Conservation (phyloP, 2,888 invertebrate species). For the Salticus scenicus region DNA sequence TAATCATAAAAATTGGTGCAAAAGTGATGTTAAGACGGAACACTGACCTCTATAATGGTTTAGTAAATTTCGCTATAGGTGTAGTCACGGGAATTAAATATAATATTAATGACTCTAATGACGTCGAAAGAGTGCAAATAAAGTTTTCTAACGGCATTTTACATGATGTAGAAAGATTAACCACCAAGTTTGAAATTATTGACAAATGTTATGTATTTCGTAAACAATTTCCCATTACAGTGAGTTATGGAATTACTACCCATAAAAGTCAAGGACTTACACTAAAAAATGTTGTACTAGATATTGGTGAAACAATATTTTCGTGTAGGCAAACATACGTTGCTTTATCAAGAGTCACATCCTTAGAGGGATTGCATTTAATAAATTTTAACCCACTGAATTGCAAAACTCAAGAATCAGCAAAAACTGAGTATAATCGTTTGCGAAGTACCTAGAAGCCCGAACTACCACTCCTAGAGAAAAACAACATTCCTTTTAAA, state of each 20-base stretch:
- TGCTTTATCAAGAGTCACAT: slow-evolving; percentile 24
- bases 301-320: slow-evolving; percentile 8
- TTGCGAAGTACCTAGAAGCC: not conserved
- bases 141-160: not conserved
- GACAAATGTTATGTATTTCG: not conserved
- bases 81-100: not conserved
- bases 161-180: not conserved
- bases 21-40: slow-evolving; percentile 9
- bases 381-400: slow-evolving; percentile 15
- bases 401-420: not conserved
- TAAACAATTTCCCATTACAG: slow-evolving; percentile 20
- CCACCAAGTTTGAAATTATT: slow-evolving; percentile 8
- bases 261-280: slow-evolving; percentile 29
- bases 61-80: slow-evolving; percentile 35
- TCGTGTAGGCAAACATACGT: not conserved
- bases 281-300: not conserved
- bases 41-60: slow-evolving; percentile 19
- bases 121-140: not conserved
- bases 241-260: slow-evolving; percentile 26
- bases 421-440: not conserved
- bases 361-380: not conserved
- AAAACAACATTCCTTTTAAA: too few relatives aligned
- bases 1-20: not conserved
- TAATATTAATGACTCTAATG: not conserved
- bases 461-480: too few relatives aligned